A percentile compares a stretch with the other conserved stretches of the same genome.
Evolutionary conservation across 2,113 vertebrate species (phyloP).

Genomic region (Emydocephalus ijimae): DNA sequence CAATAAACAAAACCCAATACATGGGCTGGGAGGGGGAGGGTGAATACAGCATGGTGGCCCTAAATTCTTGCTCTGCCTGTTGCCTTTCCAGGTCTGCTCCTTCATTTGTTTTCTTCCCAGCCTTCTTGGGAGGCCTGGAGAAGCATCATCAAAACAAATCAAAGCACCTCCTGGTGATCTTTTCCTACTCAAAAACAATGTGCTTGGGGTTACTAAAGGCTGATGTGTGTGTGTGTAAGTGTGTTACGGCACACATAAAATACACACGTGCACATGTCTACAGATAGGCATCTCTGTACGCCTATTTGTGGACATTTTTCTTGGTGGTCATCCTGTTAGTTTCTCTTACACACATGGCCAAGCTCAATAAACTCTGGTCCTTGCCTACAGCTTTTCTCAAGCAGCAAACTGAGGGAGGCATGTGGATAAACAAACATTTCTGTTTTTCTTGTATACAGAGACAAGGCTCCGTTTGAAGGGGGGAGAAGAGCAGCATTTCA

Average conservation of each 20-base stretch:
- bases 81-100: constrained; percentile 35
- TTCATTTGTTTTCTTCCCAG: constrained; percentile 47
- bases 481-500: constrained; percentile 41
- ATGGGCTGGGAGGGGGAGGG: background rate
- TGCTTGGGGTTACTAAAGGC: constrained; percentile 29
- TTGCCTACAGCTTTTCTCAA: constrained; percentile 36
- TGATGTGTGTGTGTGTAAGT: constrained; percentile 21
- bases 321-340: constrained; percentile 43
- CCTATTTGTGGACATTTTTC: constrained; percentile 35
- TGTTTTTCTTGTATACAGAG: constrained; percentile 37
- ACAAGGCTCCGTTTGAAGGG: constrained; percentile 36
- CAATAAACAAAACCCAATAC: background rate
- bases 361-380: constrained; percentile 17
- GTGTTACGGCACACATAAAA: background rate
- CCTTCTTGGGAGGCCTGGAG: constrained; percentile 52
- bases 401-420: constrained; percentile 44
- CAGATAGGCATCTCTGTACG: background rate
- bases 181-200: constrained; percentile 47
- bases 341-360: constrained; percentile 59
- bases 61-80: constrained; percentile 44
- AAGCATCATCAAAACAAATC: constrained; percentile 53
- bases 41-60: background rate
- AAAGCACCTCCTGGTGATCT: constrained; percentile 61
- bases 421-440: constrained; percentile 60
- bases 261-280: background rate